Conservation (phyloP, 2,113 vertebrate genomes). For the Myotis davidii region DNA sequence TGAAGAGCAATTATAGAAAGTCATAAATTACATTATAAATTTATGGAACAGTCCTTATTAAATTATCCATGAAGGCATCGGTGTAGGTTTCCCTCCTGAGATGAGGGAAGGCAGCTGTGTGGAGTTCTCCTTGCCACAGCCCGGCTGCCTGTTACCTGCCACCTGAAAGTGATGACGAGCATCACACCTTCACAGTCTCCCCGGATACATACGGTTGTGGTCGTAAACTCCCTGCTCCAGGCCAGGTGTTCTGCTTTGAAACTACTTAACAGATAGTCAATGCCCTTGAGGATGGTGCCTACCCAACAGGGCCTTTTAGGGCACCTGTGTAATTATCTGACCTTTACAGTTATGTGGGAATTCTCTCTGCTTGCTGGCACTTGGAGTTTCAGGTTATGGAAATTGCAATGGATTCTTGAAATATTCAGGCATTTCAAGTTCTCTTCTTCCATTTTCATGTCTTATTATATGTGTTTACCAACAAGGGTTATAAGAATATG, state of each 20-base stretch:
- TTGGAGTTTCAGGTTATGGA: constrained; percentile 27
- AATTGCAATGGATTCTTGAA: constrained; percentile 10
- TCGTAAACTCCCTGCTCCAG: constrained; percentile 62
- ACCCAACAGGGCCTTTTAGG: constrained; percentile 40
- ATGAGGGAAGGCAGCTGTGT: constrained; percentile 59
- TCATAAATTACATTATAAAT: constrained; percentile 69
- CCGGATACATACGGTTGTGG: constrained; percentile 30
- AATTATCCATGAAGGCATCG: constrained; percentile 83
- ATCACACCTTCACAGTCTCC: constrained; percentile 36
- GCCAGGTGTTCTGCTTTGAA: constrained; percentile 64
- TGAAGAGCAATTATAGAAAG: neutral
- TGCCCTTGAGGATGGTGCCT: constrained; percentile 23
- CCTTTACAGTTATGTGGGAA: neutral
- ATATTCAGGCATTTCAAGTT: neutral
- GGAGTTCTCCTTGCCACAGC: neutral
- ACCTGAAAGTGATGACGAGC: constrained; percentile 62
- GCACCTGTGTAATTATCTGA: constrained; percentile 63
- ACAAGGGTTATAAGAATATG: neutral
- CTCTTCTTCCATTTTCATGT: neutral
- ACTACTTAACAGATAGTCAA: constrained; percentile 68
- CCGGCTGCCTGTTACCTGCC: neutral
- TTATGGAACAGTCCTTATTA: constrained; percentile 70
- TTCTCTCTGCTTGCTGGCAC: constrained; percentile 32
- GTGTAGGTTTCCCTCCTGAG: constrained; percentile 74
- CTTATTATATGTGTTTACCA: constrained; percentile 57